Evolutionary conservation across 1,140 invertebrate species (phyloP).

Genomic region (Epicauta chinensis): DNA sequence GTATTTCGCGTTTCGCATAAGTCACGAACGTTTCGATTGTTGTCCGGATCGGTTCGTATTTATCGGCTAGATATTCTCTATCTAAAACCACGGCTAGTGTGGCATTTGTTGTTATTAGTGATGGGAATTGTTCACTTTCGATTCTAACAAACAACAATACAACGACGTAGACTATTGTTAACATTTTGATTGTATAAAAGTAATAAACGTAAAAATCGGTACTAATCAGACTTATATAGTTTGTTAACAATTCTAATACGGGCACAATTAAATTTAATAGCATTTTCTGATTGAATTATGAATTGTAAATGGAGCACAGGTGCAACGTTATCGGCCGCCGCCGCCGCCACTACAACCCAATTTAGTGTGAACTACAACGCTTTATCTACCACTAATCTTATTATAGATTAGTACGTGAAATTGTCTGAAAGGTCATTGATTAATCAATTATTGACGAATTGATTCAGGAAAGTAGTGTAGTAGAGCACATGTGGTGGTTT

Average conservation of each 20-base stretch:
- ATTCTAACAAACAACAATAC: slow-evolving; percentile 4
- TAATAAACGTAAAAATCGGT: background rate
- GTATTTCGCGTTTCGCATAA: slow-evolving; percentile 51
- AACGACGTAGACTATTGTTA: background rate
- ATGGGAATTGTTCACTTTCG: slow-evolving; percentile 54
- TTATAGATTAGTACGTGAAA: background rate
- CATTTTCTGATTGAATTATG: slow-evolving; percentile 7
- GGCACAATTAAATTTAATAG: slow-evolving; percentile 16
- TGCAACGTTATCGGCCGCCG: no score
- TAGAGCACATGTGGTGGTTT: background rate
- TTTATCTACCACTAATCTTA: no score
- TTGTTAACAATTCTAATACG: background rate
- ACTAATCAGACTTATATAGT: slow-evolving; percentile 11
- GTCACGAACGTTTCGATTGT: slow-evolving; percentile 55
- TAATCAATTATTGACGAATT: slow-evolving; percentile 21
- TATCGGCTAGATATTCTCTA: slow-evolving; percentile 51
- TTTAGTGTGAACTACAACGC: background rate
- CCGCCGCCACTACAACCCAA: background rate
- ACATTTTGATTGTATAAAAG: background rate
- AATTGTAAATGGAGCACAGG: slow-evolving; percentile 16
- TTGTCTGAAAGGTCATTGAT: slow-evolving; percentile 11
- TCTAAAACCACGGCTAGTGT: slow-evolving; percentile 60
- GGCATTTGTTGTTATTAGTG: slow-evolving; percentile 60
- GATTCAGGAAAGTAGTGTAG: slow-evolving; percentile 13
- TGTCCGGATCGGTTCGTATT: slow-evolving; percentile 49